phyloP scores from a whole-genome alignment of 2,797 vertebrate species.

The Scolopax bukidnonensis region DNA sequence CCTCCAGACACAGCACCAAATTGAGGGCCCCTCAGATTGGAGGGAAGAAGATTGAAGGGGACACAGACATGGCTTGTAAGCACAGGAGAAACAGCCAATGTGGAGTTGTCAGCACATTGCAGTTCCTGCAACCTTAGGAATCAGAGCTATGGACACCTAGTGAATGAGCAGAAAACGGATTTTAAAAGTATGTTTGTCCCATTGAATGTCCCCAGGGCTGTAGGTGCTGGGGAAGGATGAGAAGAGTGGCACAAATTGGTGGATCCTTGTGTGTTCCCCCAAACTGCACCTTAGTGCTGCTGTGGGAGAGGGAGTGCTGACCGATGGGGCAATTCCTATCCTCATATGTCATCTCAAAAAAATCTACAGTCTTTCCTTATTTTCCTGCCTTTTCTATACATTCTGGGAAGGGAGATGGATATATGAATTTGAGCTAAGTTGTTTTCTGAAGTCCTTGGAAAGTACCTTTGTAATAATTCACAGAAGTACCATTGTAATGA shows the following conservation, averaged over 20 bases:
- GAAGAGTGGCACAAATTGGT: background rate
- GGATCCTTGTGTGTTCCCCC: fast-evolving
- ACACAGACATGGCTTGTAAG: fast-evolving
- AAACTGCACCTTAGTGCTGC: background rate
- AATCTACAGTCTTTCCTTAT: background rate
- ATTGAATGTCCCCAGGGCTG: background rate
- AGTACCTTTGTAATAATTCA: background rate
- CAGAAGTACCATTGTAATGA: background rate
- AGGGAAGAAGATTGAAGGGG: background rate
- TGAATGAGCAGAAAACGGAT: background rate
- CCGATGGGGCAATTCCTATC: background rate
- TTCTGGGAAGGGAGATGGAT: background rate
- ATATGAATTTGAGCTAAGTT: background rate
- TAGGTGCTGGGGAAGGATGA: background rate
- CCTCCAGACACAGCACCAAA: background rate
- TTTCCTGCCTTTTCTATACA: background rate
- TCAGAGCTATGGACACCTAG: background rate
- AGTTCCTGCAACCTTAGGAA: background rate
- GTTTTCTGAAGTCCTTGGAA: background rate
- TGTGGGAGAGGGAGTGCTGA: background rate
- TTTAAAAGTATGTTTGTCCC: background rate
- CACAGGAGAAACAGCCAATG: fast-evolving
- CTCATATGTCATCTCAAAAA: background rate
- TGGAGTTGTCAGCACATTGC: background rate
- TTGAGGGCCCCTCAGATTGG: background rate